Conservation (phyloP, 2,888 invertebrate species). For the Acronicta psi region DNA sequence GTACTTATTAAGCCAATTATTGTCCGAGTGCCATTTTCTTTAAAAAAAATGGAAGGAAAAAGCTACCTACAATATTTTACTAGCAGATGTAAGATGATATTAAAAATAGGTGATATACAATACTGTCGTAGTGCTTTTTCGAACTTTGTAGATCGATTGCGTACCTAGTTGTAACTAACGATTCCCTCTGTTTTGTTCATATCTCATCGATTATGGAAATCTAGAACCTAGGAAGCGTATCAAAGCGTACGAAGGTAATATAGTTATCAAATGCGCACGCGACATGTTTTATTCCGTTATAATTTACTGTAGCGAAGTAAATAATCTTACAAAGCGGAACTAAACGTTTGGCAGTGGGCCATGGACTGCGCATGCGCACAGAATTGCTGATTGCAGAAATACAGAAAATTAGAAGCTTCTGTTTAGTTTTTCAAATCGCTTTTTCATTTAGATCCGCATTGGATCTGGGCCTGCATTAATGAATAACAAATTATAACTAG, state of each 20-base stretch:
- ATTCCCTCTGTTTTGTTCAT: too few relatives aligned
- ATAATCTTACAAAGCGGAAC: conserved; percentile 37
- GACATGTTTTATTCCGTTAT: conserved; percentile 1
- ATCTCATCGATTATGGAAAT: conserved; percentile 10
- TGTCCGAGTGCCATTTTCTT: too few relatives aligned
- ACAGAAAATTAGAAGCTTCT: not conserved
- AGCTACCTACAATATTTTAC: too few relatives aligned
- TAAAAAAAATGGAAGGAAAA: too few relatives aligned
- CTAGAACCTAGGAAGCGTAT: conserved; percentile 22
- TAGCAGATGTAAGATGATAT: too few relatives aligned
- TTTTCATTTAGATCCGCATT: not conserved
- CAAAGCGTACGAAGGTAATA: conserved; percentile 13
- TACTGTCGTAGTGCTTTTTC: too few relatives aligned
- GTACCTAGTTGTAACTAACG: too few relatives aligned
- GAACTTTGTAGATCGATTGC: too few relatives aligned
- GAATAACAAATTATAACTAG: not conserved
- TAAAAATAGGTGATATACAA: too few relatives aligned
- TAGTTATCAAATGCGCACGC: conserved; percentile 10
- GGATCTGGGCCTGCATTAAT: not conserved
- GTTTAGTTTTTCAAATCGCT: not conserved
- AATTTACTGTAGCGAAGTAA: conserved; percentile 27
- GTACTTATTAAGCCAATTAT: too few relatives aligned
- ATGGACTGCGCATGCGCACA: conserved; percentile 3
- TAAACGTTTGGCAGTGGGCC: conserved; percentile 46
- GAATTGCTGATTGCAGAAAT: conserved; percentile 19